phyloP scores from a whole-genome alignment of 1,140 invertebrate species.

The Spodoptera litura region DNA sequence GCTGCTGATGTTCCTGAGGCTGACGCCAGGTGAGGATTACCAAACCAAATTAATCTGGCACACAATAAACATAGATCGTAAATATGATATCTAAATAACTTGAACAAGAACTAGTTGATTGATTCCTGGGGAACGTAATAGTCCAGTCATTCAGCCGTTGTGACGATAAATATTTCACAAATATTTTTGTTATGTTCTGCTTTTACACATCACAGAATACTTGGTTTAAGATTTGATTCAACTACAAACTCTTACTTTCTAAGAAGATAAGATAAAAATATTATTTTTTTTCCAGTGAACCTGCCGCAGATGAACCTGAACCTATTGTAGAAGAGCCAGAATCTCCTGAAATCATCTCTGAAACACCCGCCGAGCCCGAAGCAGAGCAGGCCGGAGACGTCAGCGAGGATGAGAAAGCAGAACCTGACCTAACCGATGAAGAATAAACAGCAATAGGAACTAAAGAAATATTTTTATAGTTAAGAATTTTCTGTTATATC shows the following conservation, averaged over 20 bases:
- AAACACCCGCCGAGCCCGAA: slow-evolving; percentile 61
- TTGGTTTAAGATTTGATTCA: neutral
- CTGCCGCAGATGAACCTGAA: slow-evolving; percentile 70
- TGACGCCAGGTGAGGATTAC: slow-evolving; percentile 64
- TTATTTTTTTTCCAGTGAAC: slow-evolving; percentile 64
- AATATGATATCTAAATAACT: no score
- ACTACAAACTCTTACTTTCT: neutral
- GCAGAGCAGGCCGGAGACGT: slow-evolving; percentile 68
- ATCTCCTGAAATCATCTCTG: slow-evolving; percentile 66
- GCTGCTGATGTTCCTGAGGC: slow-evolving; percentile 85
- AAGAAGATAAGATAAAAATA: no score
- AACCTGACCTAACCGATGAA: slow-evolving; percentile 84
- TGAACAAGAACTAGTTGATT: no score
- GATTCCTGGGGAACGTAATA: no score
- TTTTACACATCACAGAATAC: neutral
- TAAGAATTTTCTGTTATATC: slow-evolving; percentile 49
- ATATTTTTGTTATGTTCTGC: no score
- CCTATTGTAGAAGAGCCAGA: slow-evolving; percentile 81
- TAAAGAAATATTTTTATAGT: slow-evolving; percentile 40
- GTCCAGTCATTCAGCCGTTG: no score
- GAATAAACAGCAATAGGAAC: slow-evolving; percentile 69
- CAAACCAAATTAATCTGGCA: no score
- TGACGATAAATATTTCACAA: no score
- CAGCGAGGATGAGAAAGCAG: slow-evolving; percentile 81
- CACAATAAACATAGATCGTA: no score